Conservation (phyloP, 2,797 vertebrate species). For the Mergus octosetaceus region DNA sequence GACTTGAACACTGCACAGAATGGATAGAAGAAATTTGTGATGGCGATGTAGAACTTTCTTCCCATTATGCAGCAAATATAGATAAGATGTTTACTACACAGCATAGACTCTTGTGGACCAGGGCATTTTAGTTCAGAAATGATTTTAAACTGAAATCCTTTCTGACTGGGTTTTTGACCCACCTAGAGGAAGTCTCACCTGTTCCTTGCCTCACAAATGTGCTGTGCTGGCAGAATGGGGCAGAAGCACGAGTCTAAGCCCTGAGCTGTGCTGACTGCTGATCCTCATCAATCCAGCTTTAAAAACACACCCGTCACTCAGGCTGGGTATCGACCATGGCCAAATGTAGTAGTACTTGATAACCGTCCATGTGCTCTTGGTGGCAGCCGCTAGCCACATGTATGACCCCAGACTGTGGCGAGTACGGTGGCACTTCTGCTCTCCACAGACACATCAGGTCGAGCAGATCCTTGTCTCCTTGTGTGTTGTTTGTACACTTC, state of each 20-base stretch:
- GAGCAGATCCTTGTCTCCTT: neutral
- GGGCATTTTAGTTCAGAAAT: neutral
- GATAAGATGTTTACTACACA: neutral
- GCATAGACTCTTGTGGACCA: neutral
- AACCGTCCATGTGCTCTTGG: neutral
- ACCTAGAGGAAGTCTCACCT: neutral
- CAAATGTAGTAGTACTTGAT: neutral
- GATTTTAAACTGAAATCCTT: neutral
- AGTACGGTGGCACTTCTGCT: neutral
- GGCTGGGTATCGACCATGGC: neutral
- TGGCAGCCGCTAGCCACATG: neutral
- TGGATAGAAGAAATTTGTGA: neutral
- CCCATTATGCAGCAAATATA: neutral
- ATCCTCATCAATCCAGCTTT: neutral
- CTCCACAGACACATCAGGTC: neutral
- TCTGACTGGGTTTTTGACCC: slow-evolving; percentile 1
- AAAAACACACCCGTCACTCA: neutral
- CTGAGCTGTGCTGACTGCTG: neutral
- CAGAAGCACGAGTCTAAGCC: neutral
- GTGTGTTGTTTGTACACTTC: neutral
- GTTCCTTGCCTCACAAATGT: neutral
- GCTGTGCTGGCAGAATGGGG: neutral
- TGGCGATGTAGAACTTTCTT: neutral
- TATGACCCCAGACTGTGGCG: neutral
- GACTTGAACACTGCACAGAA: neutral